Evolutionary conservation across 2,888 invertebrate species (phyloP).

Genomic region (Clanis bilineata): DNA sequence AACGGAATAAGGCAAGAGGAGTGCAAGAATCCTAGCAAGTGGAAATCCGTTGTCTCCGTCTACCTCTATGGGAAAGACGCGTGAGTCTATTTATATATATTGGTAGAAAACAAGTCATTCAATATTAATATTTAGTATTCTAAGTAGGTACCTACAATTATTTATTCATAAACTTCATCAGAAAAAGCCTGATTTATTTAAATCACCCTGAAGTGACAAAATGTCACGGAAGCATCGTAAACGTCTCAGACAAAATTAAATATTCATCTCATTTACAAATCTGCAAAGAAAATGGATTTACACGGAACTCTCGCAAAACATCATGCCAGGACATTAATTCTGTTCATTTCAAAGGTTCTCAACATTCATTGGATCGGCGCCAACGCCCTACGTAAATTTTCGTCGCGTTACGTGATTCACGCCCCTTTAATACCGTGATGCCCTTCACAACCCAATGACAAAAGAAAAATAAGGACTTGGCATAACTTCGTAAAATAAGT

Average conservation of each 20-base stretch:
- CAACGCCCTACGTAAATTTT: constrained; percentile 3
- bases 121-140: background rate
- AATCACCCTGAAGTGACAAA: constrained; percentile 9
- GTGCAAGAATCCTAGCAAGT: too few species aligned
- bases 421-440: background rate
- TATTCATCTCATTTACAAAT: constrained; percentile 15
- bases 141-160: constrained; percentile 1
- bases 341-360: constrained; percentile 10
- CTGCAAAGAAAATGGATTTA: constrained; percentile 11
- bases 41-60: too few species aligned
- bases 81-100: background rate
- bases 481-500: too few species aligned
- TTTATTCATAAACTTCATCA: constrained; percentile 5
- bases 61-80: too few species aligned
- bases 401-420: background rate
- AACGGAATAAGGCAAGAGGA: too few species aligned
- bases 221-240: constrained; percentile 12
- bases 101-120: background rate
- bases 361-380: constrained; percentile 3
- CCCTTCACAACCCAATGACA: too few species aligned
- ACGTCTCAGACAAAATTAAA: constrained; percentile 14
- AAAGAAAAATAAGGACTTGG: too few species aligned
- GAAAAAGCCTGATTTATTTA: constrained; percentile 9
- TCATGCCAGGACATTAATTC: constrained; percentile 14
- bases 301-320: constrained; percentile 1